Evolutionary conservation across 2,797 vertebrate species (phyloP), one percentile per base, ranked within the genome.

Genomic region (Heteromormyrus szaboi): DNA sequence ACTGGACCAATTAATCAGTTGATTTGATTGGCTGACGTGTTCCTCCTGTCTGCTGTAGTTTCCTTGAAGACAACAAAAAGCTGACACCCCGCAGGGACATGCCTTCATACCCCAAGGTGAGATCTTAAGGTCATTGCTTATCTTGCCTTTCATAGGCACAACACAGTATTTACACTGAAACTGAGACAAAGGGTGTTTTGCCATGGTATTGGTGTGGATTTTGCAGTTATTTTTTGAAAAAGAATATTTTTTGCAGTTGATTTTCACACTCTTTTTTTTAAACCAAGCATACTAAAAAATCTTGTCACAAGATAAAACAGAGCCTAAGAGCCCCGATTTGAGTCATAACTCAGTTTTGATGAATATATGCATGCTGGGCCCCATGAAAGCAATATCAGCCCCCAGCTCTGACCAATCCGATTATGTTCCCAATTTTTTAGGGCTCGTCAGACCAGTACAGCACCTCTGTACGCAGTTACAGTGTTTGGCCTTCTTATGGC

Each of bases 41-140:
- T 86, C 29, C 33, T 86, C 62, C 50, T 86, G 17, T 51, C 46
- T 96, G 92, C 92, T 97, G 97, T 89, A 97, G 95, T 90, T 97
- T 97, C 90, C 90, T 96, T 92, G 97, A 98, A 6, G 97, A 96
- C 88, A 95, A 92, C 92, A 98, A 96, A 94, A 97, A 96, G 94
- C 89, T 95, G 50, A 96, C 94, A 2, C 96, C 97, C 8, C 93
- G 93, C 0, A 93, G 97, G 29, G 97, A 99, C 54, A 96, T 98
- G 0, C 96, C 97, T 19, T 94, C 96, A 4, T 98, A 98, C 86
- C 96, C 97, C 86, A 99, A 98, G 97, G 98, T 99, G 93, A 94
- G 92, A 51, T 17, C 11, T 44, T 79, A 44, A 79, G 72, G 37
- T 79, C 1, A 37, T 79, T 7, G 72, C 33, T n/a, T 41, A 33